These are phyloP conservation scores for Cyclargus thomasi DNA, from an alignment of 1,140 invertebrate species.

Conservation along the genomic window DNA sequence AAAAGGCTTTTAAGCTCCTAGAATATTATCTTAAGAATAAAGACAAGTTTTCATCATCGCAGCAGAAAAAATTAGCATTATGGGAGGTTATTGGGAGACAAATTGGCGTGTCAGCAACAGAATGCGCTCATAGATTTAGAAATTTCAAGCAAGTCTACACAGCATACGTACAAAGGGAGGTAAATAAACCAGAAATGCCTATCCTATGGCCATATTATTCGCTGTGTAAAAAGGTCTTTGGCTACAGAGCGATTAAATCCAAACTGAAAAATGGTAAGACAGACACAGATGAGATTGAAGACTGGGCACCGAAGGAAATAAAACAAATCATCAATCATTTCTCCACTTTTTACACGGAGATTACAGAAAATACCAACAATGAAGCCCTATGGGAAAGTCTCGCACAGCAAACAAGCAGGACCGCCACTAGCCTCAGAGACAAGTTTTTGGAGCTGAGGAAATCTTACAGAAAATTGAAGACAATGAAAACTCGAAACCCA, in stretches of 20 bases:
- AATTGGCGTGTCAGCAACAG: conserved; percentile 44
- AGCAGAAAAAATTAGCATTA: conserved; percentile 45
- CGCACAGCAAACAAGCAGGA: conserved; percentile 38
- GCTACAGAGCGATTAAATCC: conserved; percentile 54
- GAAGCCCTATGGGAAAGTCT: conserved; percentile 37
- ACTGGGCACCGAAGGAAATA: conserved; percentile 59
- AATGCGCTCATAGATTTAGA: conserved; percentile 60
- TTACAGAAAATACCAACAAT: conserved; percentile 38
- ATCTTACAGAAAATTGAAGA: conserved; percentile 58
- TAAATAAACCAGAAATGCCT: conserved; percentile 57
- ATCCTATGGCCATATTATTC: conserved; percentile 64
- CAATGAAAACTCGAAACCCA: conserved; percentile 50
- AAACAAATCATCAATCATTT: conserved; percentile 52
- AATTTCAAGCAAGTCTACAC: conserved; percentile 63
- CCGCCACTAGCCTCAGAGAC: conserved; percentile 39
- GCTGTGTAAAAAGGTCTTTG: conserved; percentile 65
- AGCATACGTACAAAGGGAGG: conserved; percentile 55
- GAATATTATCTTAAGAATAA: conserved; percentile 63
- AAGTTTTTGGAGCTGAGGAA: conserved; percentile 62
- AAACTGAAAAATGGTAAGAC: conserved; percentile 52
- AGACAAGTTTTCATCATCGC: conserved; percentile 48
- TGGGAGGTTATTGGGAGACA: conserved; percentile 52
- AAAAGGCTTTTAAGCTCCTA: conserved; percentile 57
- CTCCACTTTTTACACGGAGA: conserved; percentile 35
- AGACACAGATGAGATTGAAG: conserved; percentile 45